Conservation (phyloP, 2,113 vertebrate genomes). For the Chaetura pelagica region DNA sequence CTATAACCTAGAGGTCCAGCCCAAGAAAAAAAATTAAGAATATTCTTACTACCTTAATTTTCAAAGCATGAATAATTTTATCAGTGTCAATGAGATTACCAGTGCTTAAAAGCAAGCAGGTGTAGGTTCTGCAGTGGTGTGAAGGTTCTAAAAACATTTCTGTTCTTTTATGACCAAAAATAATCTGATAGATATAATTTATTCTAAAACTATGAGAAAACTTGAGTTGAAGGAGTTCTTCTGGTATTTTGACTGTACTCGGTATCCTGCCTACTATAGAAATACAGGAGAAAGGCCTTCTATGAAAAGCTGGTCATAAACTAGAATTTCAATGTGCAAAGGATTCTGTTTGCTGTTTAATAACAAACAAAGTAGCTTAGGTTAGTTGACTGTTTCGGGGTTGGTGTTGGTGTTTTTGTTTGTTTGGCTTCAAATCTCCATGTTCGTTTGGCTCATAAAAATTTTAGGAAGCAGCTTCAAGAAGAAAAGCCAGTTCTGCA, state of each 20-base stretch:
- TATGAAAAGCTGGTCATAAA: neutral
- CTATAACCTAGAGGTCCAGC: neutral
- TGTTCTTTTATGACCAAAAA: neutral
- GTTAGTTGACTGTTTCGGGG: neutral
- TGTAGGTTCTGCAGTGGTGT: rapidly evolving
- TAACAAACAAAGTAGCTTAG: neutral
- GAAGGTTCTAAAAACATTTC: neutral
- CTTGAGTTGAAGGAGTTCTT: neutral
- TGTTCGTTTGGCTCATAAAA: neutral
- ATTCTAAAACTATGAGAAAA: neutral
- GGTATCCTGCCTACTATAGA: neutral
- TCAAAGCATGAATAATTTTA: neutral
- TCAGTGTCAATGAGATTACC: neutral
- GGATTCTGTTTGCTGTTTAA: neutral
- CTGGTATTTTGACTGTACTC: neutral
- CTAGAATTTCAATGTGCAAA: neutral
- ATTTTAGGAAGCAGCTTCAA: neutral
- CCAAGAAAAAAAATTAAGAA: neutral
- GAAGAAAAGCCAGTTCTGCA: neutral
- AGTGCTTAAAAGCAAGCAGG: neutral
- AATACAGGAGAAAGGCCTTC: neutral
- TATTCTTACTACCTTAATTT: neutral
- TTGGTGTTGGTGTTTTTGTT: neutral
- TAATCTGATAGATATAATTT: neutral
- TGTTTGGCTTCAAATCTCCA: rapidly evolving